Conservation (phyloP, 2,113 vertebrate species). For the Amazona vittata region DNA sequence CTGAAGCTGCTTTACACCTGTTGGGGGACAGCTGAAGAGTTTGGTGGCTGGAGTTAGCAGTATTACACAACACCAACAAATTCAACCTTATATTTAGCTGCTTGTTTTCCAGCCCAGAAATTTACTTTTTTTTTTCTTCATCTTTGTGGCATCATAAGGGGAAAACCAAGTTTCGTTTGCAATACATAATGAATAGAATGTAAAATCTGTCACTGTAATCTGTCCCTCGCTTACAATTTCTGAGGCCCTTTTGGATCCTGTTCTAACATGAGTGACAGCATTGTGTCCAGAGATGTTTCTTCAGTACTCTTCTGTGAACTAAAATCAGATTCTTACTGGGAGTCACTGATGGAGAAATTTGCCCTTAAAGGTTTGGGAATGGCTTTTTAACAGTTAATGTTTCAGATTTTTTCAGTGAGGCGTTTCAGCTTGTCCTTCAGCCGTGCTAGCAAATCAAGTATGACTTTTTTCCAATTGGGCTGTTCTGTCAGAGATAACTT, state of each 20-base stretch:
- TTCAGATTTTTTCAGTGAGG: not conserved
- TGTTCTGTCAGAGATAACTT: not conserved
- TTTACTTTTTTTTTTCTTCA: not conserved
- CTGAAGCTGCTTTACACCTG: conserved; percentile 37
- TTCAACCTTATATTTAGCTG: conserved; percentile 43
- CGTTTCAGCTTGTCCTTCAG: not conserved
- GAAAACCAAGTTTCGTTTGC: not conserved
- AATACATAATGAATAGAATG: not conserved
- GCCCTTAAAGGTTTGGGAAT: not conserved
- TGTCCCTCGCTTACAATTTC: not conserved
- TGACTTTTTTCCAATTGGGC: not conserved
- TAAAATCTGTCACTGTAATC: not conserved
- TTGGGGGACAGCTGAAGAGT: conserved; percentile 50
- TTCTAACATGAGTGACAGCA: not conserved
- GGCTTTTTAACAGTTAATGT: not conserved
- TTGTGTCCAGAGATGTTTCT: not conserved
- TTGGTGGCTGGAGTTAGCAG: conserved; percentile 25
- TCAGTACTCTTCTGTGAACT: not conserved
- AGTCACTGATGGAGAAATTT: not conserved
- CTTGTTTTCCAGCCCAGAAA: not conserved
- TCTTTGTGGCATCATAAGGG: not conserved
- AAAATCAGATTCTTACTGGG: not conserved
- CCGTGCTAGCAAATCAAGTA: not conserved
- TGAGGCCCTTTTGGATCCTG: not conserved
- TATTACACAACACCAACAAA: conserved; percentile 42